These are phyloP conservation scores for Drosophila carrolli DNA, from an alignment of 1,140 invertebrate genomes.

Conservation along the genomic window DNA sequence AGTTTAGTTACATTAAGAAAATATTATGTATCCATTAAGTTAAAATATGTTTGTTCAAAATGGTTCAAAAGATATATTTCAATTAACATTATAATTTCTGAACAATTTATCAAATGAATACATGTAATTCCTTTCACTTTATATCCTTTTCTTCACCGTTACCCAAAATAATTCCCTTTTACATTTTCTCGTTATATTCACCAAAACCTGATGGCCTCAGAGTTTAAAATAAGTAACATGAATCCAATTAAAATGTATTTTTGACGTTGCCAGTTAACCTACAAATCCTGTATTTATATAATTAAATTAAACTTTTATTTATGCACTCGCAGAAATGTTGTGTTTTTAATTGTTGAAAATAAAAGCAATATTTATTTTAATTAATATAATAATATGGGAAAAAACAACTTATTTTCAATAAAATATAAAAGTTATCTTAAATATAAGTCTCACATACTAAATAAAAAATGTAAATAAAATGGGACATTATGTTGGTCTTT, in stretches of 20 bases:
- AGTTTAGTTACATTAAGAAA: no score
- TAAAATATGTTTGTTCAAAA: no score
- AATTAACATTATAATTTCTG: no score
- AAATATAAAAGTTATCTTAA: no score
- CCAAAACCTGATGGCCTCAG: constrained; percentile 33
- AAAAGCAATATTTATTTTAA: background rate
- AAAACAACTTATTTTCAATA: no score
- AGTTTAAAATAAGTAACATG: constrained; percentile 26
- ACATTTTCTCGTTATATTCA: background rate
- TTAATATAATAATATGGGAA: no score
- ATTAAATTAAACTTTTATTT: constrained; percentile 29
- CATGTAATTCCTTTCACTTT: background rate
- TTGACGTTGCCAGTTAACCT: constrained; percentile 20
- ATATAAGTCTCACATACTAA: no score
- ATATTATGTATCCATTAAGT: no score
- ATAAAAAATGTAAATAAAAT: background rate
- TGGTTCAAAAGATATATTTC: no score
- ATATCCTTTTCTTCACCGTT: background rate
- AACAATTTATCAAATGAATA: no score
- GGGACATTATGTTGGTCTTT: background rate
- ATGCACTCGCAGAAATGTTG: constrained; percentile 3
- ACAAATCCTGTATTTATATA: constrained; percentile 32
- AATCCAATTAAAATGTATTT: constrained; percentile 39
- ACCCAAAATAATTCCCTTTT: constrained; percentile 10
- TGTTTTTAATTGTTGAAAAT: background rate